Conservation (phyloP, 2,888 invertebrate species). For the Actias luna region DNA sequence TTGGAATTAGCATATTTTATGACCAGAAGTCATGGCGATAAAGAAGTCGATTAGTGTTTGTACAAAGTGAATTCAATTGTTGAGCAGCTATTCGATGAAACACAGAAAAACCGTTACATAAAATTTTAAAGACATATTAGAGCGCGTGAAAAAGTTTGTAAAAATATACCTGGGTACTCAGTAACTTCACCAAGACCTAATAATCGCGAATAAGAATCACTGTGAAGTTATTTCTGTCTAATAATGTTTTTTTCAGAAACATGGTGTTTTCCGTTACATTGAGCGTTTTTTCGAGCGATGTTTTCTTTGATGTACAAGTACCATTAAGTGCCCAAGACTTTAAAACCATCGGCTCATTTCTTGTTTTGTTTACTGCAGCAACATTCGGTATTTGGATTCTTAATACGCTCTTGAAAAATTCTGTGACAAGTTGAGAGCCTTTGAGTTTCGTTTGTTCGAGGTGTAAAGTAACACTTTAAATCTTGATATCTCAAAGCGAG, state of each 20-base stretch:
- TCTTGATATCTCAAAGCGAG: slow-evolving; percentile 22
- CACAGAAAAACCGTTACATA: too few species aligned
- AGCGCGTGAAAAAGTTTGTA: slow-evolving; percentile 58
- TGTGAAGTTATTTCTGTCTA: slow-evolving; percentile 73
- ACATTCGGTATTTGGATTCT: slow-evolving; percentile 33
- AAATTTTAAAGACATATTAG: slow-evolving; percentile 54
- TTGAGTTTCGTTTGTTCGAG: slow-evolving; percentile 33
- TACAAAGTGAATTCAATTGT: background rate
- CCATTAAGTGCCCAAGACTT: slow-evolving; percentile 57
- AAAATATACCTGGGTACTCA: slow-evolving; percentile 57
- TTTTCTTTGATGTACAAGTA: slow-evolving; percentile 41
- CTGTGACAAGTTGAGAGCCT: slow-evolving; percentile 37
- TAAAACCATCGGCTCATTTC: slow-evolving; percentile 57
- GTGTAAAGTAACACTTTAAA: slow-evolving; percentile 32
- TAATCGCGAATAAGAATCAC: slow-evolving; percentile 69
- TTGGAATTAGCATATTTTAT: too few species aligned
- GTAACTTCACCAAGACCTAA: slow-evolving; percentile 65
- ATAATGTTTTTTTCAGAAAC: slow-evolving; percentile 70
- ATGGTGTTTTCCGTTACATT: slow-evolving; percentile 54
- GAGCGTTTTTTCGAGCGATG: slow-evolving; percentile 47
- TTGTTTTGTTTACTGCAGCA: slow-evolving; percentile 46
- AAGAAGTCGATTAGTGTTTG: background rate
- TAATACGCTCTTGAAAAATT: slow-evolving; percentile 39
- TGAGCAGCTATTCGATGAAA: background rate
- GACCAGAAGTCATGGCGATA: background rate